Evolutionary conservation across 2,797 vertebrate species (phyloP).

Genomic region (Stomatorhinus walkeri): DNA sequence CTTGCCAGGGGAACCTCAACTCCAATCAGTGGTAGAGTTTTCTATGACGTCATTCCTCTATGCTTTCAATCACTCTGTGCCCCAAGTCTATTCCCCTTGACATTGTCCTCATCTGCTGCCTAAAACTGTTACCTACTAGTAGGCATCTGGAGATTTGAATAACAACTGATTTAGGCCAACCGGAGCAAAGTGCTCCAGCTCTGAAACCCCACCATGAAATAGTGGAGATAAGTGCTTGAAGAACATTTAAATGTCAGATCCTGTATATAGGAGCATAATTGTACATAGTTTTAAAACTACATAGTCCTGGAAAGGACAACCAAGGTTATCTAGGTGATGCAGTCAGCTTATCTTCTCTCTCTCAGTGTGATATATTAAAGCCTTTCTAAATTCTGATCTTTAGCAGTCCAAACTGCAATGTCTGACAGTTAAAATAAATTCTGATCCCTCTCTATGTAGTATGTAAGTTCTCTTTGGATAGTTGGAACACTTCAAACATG

Average conservation of each 20-base stretch:
- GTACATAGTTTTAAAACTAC: slow-evolving; percentile 9
- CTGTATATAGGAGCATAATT: background rate
- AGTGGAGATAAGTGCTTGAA: slow-evolving; percentile 23
- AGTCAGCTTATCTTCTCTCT: background rate
- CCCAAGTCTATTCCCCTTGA: slow-evolving; percentile 51
- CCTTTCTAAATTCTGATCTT: background rate
- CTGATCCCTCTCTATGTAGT: background rate
- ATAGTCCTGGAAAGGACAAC: background rate
- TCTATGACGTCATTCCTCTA: slow-evolving; percentile 79
- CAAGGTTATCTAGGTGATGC: background rate
- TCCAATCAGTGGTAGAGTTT: slow-evolving; percentile 75
- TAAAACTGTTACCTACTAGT: slow-evolving; percentile 52
- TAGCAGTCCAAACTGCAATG: background rate
- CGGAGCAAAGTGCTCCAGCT: slow-evolving; percentile 2
- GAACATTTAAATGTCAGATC: slow-evolving; percentile 17
- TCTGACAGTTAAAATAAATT: background rate
- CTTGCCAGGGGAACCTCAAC: slow-evolving; percentile 65
- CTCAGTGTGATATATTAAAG: background rate
- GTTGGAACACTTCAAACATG: background rate
- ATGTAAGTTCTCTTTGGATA: background rate
- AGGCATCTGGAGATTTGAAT: slow-evolving; percentile 35
- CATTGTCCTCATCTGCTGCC: slow-evolving; percentile 49
- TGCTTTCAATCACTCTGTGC: slow-evolving; percentile 71
- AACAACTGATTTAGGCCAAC: slow-evolving; percentile 30
- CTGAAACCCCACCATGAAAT: background rate